These are phyloP conservation scores for Rotaria macrura DNA, from an alignment of 2,888 invertebrate species.

Conservation along the genomic window DNA sequence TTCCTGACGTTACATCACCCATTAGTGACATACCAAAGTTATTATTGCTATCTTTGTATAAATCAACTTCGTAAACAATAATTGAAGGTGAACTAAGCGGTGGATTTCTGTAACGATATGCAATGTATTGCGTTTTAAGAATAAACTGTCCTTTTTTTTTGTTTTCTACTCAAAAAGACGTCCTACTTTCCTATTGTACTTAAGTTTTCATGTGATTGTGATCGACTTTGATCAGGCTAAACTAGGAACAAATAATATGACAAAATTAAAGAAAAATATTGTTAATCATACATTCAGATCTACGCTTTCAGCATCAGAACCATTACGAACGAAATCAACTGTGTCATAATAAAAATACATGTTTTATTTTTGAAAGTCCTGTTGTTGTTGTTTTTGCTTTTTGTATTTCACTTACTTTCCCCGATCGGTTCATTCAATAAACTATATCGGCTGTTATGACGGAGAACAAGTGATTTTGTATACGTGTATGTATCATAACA, in stretches of 20 bases:
- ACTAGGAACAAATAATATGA: background rate
- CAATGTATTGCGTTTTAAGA: too few species aligned
- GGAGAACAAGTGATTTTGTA: background rate
- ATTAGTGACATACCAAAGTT: background rate
- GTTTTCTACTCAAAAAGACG: background rate
- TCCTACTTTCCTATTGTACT: background rate
- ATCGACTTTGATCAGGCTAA: background rate
- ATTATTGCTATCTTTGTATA: conserved; percentile 14
- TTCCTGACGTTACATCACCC: background rate
- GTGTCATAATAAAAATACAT: background rate
- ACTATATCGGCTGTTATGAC: background rate
- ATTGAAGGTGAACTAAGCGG: background rate
- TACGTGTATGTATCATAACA: background rate
- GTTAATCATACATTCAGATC: background rate
- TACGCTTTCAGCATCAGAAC: background rate
- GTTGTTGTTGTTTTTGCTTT: too few species aligned
- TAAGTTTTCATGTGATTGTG: conserved; percentile 14
- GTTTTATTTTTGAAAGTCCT: too few species aligned
- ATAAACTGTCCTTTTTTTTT: background rate
- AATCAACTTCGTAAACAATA: background rate
- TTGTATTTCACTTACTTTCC: background rate
- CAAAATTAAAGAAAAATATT: background rate
- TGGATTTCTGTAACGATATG: background rate
- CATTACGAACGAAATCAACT: background rate
- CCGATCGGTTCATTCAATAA: background rate